Base-by-base conservation (phyloP, 1,140 invertebrate species). In the Drosophila oshimai region DNA sequence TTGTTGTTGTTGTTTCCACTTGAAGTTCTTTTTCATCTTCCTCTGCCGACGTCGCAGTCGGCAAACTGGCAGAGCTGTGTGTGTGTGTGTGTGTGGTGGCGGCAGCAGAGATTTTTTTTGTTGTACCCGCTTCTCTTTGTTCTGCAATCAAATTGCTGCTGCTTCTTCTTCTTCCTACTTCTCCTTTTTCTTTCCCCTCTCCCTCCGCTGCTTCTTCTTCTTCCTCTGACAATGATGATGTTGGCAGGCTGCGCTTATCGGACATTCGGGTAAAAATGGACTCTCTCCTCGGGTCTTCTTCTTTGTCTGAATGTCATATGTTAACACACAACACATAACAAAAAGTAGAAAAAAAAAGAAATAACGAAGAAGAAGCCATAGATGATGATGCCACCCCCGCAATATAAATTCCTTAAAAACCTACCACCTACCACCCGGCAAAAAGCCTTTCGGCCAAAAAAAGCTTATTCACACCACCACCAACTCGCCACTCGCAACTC, bases 21-120 rank as follows among this genome's bases (percentile, higher is more conserved):
- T 71, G 49, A 64, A 72, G 57, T 67, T 67, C 24, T 69, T 69
- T 44, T 68, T 54, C 41, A 47, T 45, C 36, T 37, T 51, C 36
- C 28, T 49, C 45, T 28, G 49, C 20, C 41, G 31, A 31, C 42
- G 20, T 41, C 34, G 34, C 15, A 29, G 44, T 31, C 28, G 45
- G 26, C 26, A 47, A 47, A 34, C 26, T 47, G 45, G 26, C 26
- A 41, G 44, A 49, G 10, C n/a, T 69, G 37, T 58, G 36, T 53
- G 15, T 26, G 22, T 53, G 65, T 69, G 44, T 65, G 45, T 61
- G 55, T 64, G 53, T 18, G 34, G 45, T n/a, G n/a, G n/a, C n/a
- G n/a, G n/a, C n/a, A n/a, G n/a, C 34, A 39, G 74, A 42, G 74
- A 77, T 70, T 75, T 76, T 64, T n/a, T n/a, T n/a, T n/a, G n/a